A percentile compares a stretch with the other conserved stretches of the same genome.
Conservation (phyloP, 2,113 vertebrate species). For the Naja naja region DNA sequence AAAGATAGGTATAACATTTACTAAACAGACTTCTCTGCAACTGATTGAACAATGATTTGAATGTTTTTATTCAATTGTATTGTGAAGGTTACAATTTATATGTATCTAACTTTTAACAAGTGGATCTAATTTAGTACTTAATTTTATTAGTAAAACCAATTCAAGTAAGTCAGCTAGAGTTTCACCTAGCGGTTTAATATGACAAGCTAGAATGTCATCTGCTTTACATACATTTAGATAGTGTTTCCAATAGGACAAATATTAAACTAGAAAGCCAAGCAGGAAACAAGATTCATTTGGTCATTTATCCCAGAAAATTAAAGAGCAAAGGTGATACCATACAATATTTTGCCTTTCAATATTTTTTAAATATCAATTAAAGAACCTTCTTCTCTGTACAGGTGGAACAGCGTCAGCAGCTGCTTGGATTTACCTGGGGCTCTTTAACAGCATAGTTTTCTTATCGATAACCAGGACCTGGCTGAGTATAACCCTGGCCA, state of each 20-base stretch:
- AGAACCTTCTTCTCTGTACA: constrained; percentile 63
- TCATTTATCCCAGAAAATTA: constrained; percentile 63
- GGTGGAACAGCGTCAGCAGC: constrained; percentile 44
- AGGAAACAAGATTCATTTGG: constrained; percentile 66
- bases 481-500: constrained; percentile 90
- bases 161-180: constrained; percentile 64
- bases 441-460: not conserved
- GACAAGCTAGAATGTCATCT: constrained; percentile 71
- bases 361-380: constrained; percentile 63
- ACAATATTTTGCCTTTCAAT: constrained; percentile 64
- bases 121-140: constrained; percentile 77
- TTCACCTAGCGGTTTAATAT: constrained; percentile 71
- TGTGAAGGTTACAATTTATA: constrained; percentile 90
- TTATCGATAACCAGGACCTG: constrained; percentile 96
- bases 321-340: constrained; percentile 61
- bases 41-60: constrained; percentile 53
- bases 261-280: constrained; percentile 74
- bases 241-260: constrained; percentile 73
- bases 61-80: constrained; percentile 87
- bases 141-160: constrained; percentile 86
- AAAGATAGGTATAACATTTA: not conserved
- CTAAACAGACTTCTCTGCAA: constrained; percentile 26
- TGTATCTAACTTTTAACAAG: constrained; percentile 80
- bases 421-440: not conserved
- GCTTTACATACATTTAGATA: constrained; percentile 74